phyloP scores from a whole-genome alignment of 2,113 vertebrate genomes.

The Clarias macrocephalus region DNA sequence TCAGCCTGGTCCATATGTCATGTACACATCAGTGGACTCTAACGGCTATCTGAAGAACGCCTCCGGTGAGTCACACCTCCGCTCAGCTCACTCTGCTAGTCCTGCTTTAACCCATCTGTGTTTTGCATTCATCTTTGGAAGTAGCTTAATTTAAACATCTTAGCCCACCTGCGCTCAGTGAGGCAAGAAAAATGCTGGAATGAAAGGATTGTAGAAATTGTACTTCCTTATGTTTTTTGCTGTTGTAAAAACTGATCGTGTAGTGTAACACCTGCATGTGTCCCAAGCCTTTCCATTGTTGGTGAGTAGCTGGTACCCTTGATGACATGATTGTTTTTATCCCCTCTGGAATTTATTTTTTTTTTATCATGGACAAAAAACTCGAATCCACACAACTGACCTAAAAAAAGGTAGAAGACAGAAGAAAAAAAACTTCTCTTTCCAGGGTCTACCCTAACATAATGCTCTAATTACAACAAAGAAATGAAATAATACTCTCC shows the following conservation, averaged over 20 bases:
- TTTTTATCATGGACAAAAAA: neutral
- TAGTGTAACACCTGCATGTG: neutral
- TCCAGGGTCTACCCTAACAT: neutral
- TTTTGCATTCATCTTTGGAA: neutral
- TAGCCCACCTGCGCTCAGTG: neutral
- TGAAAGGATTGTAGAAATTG: neutral
- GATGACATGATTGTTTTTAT: neutral
- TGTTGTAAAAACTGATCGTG: neutral
- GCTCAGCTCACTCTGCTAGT: neutral
- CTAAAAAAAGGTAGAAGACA: neutral
- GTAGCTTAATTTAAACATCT: neutral
- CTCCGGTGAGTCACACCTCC: constrained; percentile 80
- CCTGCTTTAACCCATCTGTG: neutral
- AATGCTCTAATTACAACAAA: neutral
- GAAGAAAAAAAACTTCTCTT: neutral
- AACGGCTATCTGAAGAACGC: constrained; percentile 93
- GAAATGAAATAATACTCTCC: neutral
- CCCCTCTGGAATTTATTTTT: neutral
- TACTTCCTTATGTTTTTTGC: too few relatives aligned
- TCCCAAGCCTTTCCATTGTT: neutral
- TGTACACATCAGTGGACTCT: constrained; percentile 93
- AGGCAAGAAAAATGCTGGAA: neutral
- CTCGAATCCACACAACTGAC: neutral
- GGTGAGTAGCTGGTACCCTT: neutral
- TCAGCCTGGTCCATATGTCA: constrained; percentile 96